Evolutionary conservation across 2,888 invertebrate species (phyloP).

Genomic region (Pantelozetes paolii): DNA sequence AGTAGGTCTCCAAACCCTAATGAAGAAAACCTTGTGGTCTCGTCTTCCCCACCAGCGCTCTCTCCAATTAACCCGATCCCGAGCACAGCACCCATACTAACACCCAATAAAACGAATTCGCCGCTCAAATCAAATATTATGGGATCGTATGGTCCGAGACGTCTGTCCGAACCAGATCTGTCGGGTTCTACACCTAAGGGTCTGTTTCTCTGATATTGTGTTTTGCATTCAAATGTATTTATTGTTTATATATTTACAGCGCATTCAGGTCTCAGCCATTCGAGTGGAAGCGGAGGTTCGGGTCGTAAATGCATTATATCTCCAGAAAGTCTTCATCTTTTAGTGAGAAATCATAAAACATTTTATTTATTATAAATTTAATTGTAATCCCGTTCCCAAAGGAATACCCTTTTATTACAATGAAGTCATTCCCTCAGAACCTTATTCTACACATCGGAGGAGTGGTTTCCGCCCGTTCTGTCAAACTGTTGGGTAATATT

Average conservation of each 20-base stretch:
- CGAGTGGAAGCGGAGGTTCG: constrained; percentile 57
- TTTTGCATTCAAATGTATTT: not conserved
- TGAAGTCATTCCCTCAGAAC: constrained; percentile 80
- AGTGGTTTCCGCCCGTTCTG: constrained; percentile 75
- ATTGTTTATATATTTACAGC: not conserved
- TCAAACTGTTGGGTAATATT: constrained; percentile 66
- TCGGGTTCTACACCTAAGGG: constrained; percentile 91
- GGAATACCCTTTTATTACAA: constrained; percentile 92
- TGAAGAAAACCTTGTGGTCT: constrained; percentile 18
- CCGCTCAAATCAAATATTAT: constrained; percentile 37
- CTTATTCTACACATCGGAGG: constrained; percentile 84
- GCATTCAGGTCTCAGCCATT: constrained; percentile 15
- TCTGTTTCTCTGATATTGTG: constrained; percentile 53
- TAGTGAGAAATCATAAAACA: constrained; percentile 53
- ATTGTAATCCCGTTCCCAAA: too few species aligned
- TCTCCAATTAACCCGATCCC: not conserved
- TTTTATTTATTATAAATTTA: too few species aligned
- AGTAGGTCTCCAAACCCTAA: constrained; percentile 27
- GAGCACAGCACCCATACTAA: constrained; percentile 8
- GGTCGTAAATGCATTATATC: constrained; percentile 51
- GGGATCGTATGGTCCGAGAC: constrained; percentile 58
- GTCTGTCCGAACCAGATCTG: constrained; percentile 89
- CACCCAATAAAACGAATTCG: constrained; percentile 3
- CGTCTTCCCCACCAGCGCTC: constrained; percentile 2
- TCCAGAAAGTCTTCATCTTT: constrained; percentile 65